These are phyloP conservation scores for Hemibagrus wyckioides DNA, from an alignment of 2,113 vertebrate genomes.

Conservation along the genomic window DNA sequence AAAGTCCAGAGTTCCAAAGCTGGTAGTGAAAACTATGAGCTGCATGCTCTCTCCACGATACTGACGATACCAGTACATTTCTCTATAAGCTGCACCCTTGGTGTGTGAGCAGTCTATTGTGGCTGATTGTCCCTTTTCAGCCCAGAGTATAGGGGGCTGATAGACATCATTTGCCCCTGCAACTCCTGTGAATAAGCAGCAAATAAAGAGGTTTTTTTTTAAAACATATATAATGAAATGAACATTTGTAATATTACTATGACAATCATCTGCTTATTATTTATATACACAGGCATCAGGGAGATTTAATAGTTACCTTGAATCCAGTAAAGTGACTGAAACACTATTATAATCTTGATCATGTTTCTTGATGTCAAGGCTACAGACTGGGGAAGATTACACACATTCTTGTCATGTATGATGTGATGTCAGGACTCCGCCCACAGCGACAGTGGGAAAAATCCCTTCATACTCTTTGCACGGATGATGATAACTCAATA, in stretches of 20 bases:
- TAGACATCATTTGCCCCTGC: conserved; percentile 47
- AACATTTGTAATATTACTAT: background rate
- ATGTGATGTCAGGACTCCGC: conserved; percentile 19
- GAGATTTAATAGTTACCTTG: conserved; percentile 1
- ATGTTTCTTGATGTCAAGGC: background rate
- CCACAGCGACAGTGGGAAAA: background rate
- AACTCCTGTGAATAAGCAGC: conserved; percentile 30
- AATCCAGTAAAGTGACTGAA: conserved; percentile 6
- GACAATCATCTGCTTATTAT: background rate
- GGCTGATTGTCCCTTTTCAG: conserved; percentile 19
- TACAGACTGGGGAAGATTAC: background rate
- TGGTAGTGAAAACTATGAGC: conserved; percentile 36
- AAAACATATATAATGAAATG: background rate
- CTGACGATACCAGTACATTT: conserved; percentile 58
- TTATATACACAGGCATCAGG: background rate
- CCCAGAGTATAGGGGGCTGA: conserved; percentile 43
- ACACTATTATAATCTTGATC: conserved; percentile 2
- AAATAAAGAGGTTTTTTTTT: background rate
- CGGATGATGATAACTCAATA: too few species aligned
- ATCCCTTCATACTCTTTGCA: background rate
- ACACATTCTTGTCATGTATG: background rate
- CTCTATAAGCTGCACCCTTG: conserved; percentile 3
- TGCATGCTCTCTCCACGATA: conserved; percentile 42
- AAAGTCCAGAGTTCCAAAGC: conserved; percentile 15
- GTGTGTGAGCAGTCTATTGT: conserved; percentile 28